Conservation (phyloP, 2,888 invertebrate genomes). For the Theodoxus fluviatilis region DNA sequence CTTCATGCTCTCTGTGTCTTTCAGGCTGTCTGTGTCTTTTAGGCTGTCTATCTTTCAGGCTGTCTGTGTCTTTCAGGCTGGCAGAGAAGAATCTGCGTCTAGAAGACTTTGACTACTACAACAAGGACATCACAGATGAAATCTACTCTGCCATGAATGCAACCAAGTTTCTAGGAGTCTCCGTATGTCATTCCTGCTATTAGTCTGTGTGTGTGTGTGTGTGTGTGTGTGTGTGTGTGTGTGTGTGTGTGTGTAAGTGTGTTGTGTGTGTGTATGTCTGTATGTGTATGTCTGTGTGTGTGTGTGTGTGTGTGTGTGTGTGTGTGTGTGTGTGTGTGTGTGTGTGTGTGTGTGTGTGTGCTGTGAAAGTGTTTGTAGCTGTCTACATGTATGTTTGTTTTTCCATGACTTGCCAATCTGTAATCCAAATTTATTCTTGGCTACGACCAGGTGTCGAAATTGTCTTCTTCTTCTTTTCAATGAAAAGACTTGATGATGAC, state of each 20-base stretch:
- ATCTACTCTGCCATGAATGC: constrained; percentile 97
- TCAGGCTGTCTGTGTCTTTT: too few species aligned
- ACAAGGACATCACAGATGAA: constrained; percentile 91
- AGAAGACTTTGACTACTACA: constrained; percentile 95
- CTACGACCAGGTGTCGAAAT: too few species aligned
- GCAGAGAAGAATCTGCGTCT: constrained; percentile 81
- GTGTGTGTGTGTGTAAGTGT: background rate
- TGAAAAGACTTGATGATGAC: too few species aligned
- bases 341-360: background rate
- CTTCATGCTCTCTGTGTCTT: too few species aligned
- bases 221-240: background rate
- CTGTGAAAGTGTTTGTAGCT: too few species aligned
- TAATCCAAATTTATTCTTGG: too few species aligned
- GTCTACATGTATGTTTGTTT: too few species aligned
- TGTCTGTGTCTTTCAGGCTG: constrained; percentile 69
- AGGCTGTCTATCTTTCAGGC: background rate
- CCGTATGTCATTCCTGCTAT: constrained; percentile 75
- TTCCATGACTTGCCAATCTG: too few species aligned
- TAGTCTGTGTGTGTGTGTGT: background rate
- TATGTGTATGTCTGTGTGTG: background rate
- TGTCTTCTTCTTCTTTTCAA: too few species aligned
- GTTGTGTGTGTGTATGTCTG: background rate
- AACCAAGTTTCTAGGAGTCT: constrained; percentile 97
- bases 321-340: background rate
- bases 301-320: constrained; percentile 5